Conservation (phyloP, 35 echinoderm and acorn worm genomes). For the Hemicentrotus pulcherrimus region DNA sequence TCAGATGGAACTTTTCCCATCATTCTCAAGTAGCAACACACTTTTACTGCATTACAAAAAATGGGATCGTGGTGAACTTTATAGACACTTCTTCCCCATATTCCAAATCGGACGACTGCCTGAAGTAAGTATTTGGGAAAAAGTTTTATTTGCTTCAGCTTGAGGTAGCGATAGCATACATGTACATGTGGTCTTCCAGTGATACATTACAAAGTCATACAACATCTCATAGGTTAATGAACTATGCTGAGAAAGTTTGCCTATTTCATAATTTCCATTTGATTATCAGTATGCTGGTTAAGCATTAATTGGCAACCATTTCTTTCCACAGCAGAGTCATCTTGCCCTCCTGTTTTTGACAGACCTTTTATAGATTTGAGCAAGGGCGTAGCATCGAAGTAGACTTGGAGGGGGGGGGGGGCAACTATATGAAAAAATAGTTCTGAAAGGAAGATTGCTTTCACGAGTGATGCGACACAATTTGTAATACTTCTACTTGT, state of each 20-base stretch:
- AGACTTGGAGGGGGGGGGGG: too few species aligned
- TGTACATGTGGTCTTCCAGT: background rate
- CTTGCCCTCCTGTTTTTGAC: too few species aligned
- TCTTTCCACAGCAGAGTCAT: background rate
- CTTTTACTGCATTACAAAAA: too few species aligned
- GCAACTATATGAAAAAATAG: too few species aligned
- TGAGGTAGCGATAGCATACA: background rate
- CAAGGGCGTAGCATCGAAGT: too few species aligned
- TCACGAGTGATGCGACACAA: too few species aligned
- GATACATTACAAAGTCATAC: background rate
- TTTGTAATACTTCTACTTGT: too few species aligned
- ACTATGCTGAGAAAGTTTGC: background rate
- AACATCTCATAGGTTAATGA: background rate
- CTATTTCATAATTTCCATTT: background rate
- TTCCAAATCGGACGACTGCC: background rate
- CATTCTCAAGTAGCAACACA: too few species aligned
- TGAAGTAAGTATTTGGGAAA: background rate
- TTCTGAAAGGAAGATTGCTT: too few species aligned
- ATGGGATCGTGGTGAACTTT: background rate
- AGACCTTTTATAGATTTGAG: too few species aligned
- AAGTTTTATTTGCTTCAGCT: background rate
- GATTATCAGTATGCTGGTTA: background rate
- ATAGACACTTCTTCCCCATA: background rate
- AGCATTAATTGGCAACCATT: background rate
- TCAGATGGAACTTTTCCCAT: too few species aligned